Conservation (phyloP, 1,140 invertebrate species). For the Drosophila biarmipes region DNA sequence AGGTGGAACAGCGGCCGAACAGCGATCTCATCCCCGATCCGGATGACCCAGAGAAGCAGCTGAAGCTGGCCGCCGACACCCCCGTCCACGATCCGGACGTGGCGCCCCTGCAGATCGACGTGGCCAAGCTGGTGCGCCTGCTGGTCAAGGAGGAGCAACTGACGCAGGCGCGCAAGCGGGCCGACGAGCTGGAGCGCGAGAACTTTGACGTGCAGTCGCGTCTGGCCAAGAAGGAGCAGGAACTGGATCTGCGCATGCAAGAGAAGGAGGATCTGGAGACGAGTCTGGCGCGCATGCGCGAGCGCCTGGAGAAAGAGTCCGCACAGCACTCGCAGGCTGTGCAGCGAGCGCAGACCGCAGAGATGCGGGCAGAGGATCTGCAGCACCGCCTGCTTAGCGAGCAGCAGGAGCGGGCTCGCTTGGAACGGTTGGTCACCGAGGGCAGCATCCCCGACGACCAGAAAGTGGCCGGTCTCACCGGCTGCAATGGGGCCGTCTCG, state of each 20-base stretch:
- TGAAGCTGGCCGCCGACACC: conserved; percentile 58
- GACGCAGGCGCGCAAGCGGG: conserved; percentile 93
- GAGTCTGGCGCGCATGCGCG: conserved; percentile 92
- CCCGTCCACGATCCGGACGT: conserved; percentile 91
- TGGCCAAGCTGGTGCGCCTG: conserved; percentile 95
- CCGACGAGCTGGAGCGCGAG: conserved; percentile 94
- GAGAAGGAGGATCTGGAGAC: conserved; percentile 97
- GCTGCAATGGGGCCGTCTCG: conserved; percentile 84
- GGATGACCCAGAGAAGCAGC: conserved; percentile 62
- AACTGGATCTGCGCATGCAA: conserved; percentile 94
- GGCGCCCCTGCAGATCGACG: conserved; percentile 94
- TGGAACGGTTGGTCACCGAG: conserved; percentile 93
- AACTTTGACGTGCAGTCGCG: conserved; percentile 94
- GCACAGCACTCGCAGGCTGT: conserved; percentile 94
- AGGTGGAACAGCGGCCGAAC: conserved; percentile 86
- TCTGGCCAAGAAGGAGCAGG: conserved; percentile 96
- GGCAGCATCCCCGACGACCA: conserved; percentile 96
- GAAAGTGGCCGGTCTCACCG: conserved; percentile 88
- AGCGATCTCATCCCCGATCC: conserved; percentile 78
- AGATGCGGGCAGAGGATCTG: conserved; percentile 90
- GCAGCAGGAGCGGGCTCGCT: conserved; percentile 91
- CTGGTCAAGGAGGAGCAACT: conserved; percentile 97
- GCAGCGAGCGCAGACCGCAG: conserved; percentile 90
- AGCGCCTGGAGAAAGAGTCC: conserved; percentile 95
- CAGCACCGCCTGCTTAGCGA: conserved; percentile 92